Percentiles rank a stretch among this genome's conserved stretches.
These are phyloP conservation scores for Beaufortia kweichowensis DNA, from an alignment of 2,113 vertebrate species.

Conservation along the genomic window DNA sequence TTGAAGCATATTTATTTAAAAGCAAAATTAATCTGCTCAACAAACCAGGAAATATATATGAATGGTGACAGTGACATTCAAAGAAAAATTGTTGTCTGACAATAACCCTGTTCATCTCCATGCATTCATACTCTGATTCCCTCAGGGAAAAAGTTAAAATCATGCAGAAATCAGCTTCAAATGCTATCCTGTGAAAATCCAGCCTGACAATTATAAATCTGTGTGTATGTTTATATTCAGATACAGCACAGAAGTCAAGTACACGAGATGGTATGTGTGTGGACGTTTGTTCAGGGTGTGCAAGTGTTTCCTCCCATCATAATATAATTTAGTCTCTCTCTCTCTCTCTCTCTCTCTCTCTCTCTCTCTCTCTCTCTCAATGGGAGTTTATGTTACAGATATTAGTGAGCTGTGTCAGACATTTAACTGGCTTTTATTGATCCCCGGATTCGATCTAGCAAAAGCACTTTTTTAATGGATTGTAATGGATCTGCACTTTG, in stretches of 20 bases:
- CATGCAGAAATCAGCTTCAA: conserved; percentile 48
- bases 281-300: conserved; percentile 11
- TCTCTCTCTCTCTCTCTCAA: conserved; percentile 41
- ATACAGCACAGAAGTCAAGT: neutral
- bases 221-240: conserved; percentile 1
- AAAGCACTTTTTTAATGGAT: conserved; percentile 73
- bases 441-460: conserved; percentile 70
- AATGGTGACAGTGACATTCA: conserved; percentile 12
- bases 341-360: conserved; percentile 26
- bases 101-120: conserved; percentile 46
- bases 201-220: conserved; percentile 47
- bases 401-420: conserved; percentile 75
- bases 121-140: conserved; percentile 25
- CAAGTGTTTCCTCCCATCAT: conserved; percentile 30
- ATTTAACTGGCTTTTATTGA: conserved; percentile 75
- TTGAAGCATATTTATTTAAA: neutral
- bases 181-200: conserved; percentile 39
- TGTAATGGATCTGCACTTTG: conserved; percentile 73
- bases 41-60: conserved; percentile 1
- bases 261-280: conserved; percentile 6
- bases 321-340: conserved; percentile 29
- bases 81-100: conserved; percentile 41
- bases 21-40: neutral
- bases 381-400: conserved; percentile 72
- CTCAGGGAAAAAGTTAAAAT: conserved; percentile 6